phyloP scores from a whole-genome alignment of 2,888 invertebrate species.

The Allophyes oxyacanthae region DNA sequence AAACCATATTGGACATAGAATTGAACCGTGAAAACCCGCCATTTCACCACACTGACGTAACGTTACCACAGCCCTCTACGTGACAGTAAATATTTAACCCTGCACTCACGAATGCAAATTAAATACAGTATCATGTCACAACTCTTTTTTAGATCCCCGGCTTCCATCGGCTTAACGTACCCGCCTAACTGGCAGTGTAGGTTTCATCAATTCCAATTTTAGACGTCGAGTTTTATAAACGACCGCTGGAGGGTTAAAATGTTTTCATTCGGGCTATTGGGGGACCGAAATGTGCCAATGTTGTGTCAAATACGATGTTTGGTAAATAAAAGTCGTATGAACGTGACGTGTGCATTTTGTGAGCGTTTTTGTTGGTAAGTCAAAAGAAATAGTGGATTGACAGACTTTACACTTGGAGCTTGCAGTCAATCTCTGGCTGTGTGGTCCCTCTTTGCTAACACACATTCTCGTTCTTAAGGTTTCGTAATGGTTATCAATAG shows the following conservation, averaged over 20 bases:
- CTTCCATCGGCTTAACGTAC: constrained; percentile 20
- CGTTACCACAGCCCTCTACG: neutral
- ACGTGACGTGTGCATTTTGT: constrained; percentile 4
- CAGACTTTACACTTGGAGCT: neutral
- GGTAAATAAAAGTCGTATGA: constrained; percentile 10
- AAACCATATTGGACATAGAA: constrained; percentile 1
- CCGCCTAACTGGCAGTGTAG: constrained; percentile 15
- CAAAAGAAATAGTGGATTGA: constrained; percentile 10
- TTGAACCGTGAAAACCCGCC: constrained; percentile 17
- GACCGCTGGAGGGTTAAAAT: constrained; percentile 21
- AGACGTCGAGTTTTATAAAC: constrained; percentile 22
- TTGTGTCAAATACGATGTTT: constrained; percentile 5
- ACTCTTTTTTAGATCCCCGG: constrained; percentile 18
- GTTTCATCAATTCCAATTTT: constrained; percentile 46
- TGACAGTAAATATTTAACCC: constrained; percentile 25
- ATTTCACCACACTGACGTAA: constrained; percentile 1
- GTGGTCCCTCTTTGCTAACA: no score
- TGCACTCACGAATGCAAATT: constrained; percentile 37
- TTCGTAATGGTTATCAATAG: no score
- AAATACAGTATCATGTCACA: constrained; percentile 31
- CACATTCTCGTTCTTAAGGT: no score
- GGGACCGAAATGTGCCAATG: constrained; percentile 9
- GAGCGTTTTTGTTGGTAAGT: no score
- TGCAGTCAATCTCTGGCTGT: neutral
- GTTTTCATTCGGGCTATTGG: constrained; percentile 25